A percentile compares a stretch with the other conserved stretches of the same genome.
Evolutionary conservation across 2,797 vertebrate species (phyloP).

Genomic region (Sebastes itinus): DNA sequence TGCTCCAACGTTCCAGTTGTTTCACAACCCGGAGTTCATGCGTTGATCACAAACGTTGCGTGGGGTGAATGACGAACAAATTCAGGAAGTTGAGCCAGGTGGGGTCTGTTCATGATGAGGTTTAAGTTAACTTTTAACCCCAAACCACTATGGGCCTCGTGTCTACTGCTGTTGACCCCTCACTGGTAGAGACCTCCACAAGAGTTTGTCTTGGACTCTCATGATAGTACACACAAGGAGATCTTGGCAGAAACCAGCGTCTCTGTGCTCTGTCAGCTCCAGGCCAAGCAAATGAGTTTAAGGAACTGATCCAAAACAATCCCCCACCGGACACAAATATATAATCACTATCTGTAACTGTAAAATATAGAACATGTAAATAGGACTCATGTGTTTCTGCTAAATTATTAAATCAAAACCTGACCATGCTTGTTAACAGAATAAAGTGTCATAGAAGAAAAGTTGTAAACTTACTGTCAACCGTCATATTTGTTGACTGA

Average conservation of each 20-base stretch:
- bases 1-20: conserved; percentile 69
- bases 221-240: conserved; percentile 50
- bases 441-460: not conserved
- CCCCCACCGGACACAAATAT: conserved; percentile 21
- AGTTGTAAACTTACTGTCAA: conserved; percentile 39
- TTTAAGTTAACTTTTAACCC: conserved; percentile 77
- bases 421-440: not conserved
- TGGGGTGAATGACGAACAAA: conserved; percentile 78
- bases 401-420: not conserved
- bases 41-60: conserved; percentile 66
- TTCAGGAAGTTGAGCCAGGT: conserved; percentile 73
- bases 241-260: conserved; percentile 59
- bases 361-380: not conserved
- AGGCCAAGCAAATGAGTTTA: conserved; percentile 49
- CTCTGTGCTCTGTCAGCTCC: conserved; percentile 54
- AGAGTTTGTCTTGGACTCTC: conserved; percentile 75
- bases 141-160: conserved; percentile 63
- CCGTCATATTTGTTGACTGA: not conserved
- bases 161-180: conserved; percentile 70
- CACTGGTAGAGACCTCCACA: conserved; percentile 72
- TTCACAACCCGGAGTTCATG: conserved; percentile 79
- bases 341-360: conserved; percentile 19
- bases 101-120: conserved; percentile 69
- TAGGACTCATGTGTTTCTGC: not conserved
- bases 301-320: conserved; percentile 44